A percentile compares a stretch with the other conserved stretches of the same genome.
Conservation (phyloP, 2,888 invertebrate species). For the Miltochrista miniata region DNA sequence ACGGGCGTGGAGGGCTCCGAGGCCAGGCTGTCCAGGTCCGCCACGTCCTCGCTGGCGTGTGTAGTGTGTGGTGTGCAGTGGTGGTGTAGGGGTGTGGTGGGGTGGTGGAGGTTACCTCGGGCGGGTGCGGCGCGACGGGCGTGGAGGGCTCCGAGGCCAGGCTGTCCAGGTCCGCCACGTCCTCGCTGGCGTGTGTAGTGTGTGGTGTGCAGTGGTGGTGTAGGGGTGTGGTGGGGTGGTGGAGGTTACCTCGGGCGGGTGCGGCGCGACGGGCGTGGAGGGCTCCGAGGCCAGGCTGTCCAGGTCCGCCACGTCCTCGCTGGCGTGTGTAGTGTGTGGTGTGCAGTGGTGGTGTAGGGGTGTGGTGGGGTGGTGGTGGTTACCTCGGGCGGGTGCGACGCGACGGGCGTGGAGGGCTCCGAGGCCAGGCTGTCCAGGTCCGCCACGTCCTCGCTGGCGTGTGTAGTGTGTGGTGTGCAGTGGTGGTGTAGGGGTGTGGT, state of each 20-base stretch:
- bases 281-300: constrained; percentile 47
- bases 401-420: constrained; percentile 41
- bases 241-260: constrained; percentile 40
- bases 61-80: no score
- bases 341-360: no score
- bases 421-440: constrained; percentile 43
- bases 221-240: no score
- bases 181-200: constrained; percentile 83
- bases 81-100: no score
- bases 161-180: constrained; percentile 59
- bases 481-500: no score
- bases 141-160: constrained; percentile 43
- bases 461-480: no score
- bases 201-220: no score
- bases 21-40: constrained; percentile 43
- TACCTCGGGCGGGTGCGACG: constrained; percentile 36
- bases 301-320: constrained; percentile 70
- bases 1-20: constrained; percentile 45
- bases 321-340: no score
- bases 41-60: constrained; percentile 80
- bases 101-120: no score
- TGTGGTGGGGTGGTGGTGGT: no score
- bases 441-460: constrained; percentile 78
- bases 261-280: constrained; percentile 30
- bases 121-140: constrained; percentile 30